phyloP scores from a whole-genome alignment of 2,797 vertebrate genomes.

The Cheirogaleus major region DNA sequence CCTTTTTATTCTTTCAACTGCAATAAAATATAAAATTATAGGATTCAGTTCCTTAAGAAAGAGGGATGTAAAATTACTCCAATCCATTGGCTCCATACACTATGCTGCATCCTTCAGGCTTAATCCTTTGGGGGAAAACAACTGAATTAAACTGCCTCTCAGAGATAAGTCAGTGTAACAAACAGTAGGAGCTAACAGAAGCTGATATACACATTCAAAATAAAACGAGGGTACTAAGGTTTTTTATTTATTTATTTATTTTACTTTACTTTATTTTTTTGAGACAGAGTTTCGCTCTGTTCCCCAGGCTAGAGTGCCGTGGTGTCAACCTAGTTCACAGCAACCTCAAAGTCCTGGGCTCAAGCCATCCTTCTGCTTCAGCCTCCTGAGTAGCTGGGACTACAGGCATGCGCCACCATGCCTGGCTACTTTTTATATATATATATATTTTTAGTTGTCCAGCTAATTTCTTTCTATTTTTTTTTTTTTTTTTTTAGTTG shows the following conservation, averaged over 20 bases:
- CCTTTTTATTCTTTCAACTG: slow-evolving; percentile 64
- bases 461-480: no score
- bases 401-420: no score
- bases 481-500: no score
- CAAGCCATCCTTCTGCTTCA: no score
- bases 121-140: background rate
- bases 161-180: background rate
- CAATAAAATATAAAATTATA: slow-evolving; percentile 58
- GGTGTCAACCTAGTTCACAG: no score
- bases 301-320: no score
- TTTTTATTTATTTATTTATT: background rate
- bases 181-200: background rate
- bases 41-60: slow-evolving; percentile 59
- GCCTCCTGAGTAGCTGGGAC: no score
- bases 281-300: no score
- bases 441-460: no score
- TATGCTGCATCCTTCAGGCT: slow-evolving; percentile 29
- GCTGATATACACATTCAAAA: slow-evolving; percentile 13
- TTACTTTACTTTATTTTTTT: no score
- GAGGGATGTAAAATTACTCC: slow-evolving; percentile 55
- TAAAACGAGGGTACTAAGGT: background rate
- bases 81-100: slow-evolving; percentile 31
- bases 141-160: slow-evolving; percentile 46
- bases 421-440: no score
- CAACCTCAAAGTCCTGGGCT: no score